phyloP scores from a whole-genome alignment of 2,113 vertebrate genomes.

The Chinchilla lanigera region DNA sequence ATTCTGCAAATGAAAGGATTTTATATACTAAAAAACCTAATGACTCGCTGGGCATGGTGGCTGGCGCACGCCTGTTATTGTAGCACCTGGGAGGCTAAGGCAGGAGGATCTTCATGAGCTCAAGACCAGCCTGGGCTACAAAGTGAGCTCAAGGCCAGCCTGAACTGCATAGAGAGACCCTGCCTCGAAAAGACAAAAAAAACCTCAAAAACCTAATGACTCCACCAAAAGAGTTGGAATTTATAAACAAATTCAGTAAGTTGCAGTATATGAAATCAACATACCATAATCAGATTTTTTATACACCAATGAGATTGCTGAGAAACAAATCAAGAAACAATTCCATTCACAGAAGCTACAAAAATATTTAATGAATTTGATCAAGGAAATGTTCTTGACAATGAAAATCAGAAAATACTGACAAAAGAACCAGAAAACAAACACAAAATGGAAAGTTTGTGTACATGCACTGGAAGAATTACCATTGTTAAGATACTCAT shows the following conservation, averaged over 20 bases:
- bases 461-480: background rate
- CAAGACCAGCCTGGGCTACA: too few relatives aligned
- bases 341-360: background rate
- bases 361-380: background rate
- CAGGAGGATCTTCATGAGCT: too few relatives aligned
- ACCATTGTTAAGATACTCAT: background rate
- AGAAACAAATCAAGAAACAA: background rate
- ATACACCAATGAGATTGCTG: background rate
- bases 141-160: too few relatives aligned
- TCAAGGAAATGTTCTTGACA: background rate
- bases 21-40: background rate
- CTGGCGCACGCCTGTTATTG: too few relatives aligned
- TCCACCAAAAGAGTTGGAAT: background rate
- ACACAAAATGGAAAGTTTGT: background rate
- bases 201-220: background rate
- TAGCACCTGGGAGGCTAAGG: too few relatives aligned
- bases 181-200: too few relatives aligned
- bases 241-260: background rate
- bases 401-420: background rate
- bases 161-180: too few relatives aligned
- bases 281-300: background rate
- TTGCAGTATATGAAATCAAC: background rate
- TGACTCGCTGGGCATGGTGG: too few relatives aligned
- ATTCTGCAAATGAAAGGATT: background rate
- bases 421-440: background rate